phyloP scores from a whole-genome alignment of 2,113 vertebrate species.

The Sphyrna mokarran region DNA sequence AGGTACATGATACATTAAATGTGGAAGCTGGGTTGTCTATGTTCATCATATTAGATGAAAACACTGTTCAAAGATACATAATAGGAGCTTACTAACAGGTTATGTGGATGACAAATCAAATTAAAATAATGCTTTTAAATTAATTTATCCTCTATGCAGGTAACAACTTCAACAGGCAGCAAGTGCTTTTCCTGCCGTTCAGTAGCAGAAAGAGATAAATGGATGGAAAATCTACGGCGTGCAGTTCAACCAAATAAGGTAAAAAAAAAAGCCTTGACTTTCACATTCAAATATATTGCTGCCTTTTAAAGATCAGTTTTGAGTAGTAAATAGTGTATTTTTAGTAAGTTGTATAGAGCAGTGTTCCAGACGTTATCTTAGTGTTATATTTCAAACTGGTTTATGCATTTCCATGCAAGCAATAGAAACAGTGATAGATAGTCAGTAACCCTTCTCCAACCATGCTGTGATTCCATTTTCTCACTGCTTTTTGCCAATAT shows the following conservation, averaged over 20 bases:
- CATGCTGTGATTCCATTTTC: neutral
- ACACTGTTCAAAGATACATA: neutral
- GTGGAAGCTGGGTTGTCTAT: neutral
- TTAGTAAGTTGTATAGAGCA: neutral
- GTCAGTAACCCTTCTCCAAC: neutral
- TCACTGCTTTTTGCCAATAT: neutral
- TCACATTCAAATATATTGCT: neutral
- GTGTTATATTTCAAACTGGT: neutral
- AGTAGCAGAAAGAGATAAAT: constrained; percentile 94
- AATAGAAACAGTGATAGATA: neutral
- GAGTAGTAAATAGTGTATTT: neutral
- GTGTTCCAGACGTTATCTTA: neutral
- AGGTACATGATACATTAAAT: neutral
- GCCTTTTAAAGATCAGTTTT: neutral
- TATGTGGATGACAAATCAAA: neutral
- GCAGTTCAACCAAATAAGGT: constrained; percentile 98
- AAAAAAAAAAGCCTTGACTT: constrained; percentile 40
- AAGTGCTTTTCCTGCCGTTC: constrained; percentile 98
- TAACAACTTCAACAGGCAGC: constrained; percentile 90
- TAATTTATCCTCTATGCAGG: constrained; percentile 56
- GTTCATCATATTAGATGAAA: neutral
- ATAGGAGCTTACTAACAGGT: neutral
- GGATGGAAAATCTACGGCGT: constrained; percentile 97
- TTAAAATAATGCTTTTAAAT: neutral
- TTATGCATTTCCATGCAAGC: neutral